Base-by-base conservation (phyloP, 2,888 invertebrate species). In the Caenorhabditis afra region DNA sequence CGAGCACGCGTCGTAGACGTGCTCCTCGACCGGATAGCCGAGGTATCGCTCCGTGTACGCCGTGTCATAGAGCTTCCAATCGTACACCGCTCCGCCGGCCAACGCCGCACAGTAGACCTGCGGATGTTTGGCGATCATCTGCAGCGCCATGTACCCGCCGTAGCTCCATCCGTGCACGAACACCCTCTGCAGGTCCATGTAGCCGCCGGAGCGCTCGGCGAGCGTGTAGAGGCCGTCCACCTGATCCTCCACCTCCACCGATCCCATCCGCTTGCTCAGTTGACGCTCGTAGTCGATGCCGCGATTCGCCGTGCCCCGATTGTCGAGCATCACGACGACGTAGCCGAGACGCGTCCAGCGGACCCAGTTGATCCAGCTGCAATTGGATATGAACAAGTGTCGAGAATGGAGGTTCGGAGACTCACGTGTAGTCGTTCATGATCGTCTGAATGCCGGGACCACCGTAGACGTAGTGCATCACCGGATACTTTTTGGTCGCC, bases 151-250 rank as follows among this genome's bases (percentile, higher is more conserved):
- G 92, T 98, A 99, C 35, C 98, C 99, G 92, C 98, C 99, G 90
- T 99, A 99, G 50, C 97, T 97, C 97, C 98, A 99, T 0, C 99
- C 99, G 90, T 96, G 96, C 86, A 99, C 95, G 0, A 96, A 97
- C 14, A 99, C 94, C 55, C 98, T 93, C 85, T 93, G 93, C 93
- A 96, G 93, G 91, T 99, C 99, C 80, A 99, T 95, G 87, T 94
- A 96, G 50, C 94, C 94, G 35, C 65, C 77, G 16, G 47, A 62
- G 2, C 59, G 50, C 58, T 58, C 61, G 2, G 61, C 94, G 70
- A 97, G 91, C 93, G 94, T 95, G 85, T 94, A 93, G 58, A 99
- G 91, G 0, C 97, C 96, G 92, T 98, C 96, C 2, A 96, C 95
- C 93, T 99, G 97, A 91, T 98, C 97, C 47, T 94, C 94, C 58